phyloP scores from a whole-genome alignment of 2,888 invertebrate species.

The Atethmia centrago region DNA sequence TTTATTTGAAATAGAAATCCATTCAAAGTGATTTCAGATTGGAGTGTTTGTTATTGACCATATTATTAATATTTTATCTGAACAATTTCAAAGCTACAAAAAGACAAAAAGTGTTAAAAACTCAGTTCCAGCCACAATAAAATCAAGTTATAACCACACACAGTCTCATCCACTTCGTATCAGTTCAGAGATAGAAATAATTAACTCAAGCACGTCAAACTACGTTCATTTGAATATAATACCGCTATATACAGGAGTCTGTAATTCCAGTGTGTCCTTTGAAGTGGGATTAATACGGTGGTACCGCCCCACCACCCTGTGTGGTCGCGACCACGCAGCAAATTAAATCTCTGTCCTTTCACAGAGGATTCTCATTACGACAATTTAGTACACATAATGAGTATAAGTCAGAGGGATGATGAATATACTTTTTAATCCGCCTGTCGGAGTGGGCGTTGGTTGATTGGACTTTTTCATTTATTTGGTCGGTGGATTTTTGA shows the following conservation, averaged over 20 bases:
- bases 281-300: slow-evolving; percentile 86
- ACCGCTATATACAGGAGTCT: slow-evolving; percentile 71
- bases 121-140: neutral
- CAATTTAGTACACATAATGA: slow-evolving; percentile 79
- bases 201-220: slow-evolving; percentile 72
- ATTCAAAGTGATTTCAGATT: neutral
- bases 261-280: slow-evolving; percentile 85
- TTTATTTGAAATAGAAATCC: too few relatives aligned
- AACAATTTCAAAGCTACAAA: neutral
- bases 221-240: slow-evolving; percentile 76
- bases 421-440: slow-evolving; percentile 49
- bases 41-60: neutral
- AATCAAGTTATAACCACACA: neutral
- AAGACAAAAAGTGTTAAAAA: neutral
- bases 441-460: slow-evolving; percentile 4
- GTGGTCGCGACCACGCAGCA: slow-evolving; percentile 75
- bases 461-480: slow-evolving; percentile 52
- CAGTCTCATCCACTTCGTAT: slow-evolving; percentile 16
- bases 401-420: slow-evolving; percentile 65
- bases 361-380: slow-evolving; percentile 82
- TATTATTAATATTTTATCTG: neutral
- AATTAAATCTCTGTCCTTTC: slow-evolving; percentile 86
- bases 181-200: slow-evolving; percentile 65
- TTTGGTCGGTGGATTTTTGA: slow-evolving; percentile 12
- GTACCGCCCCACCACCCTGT: slow-evolving; percentile 70